Percentiles rank a stretch among this genome's conserved stretches.
Evolutionary conservation across 2,797 vertebrate genomes (phyloP).

Genomic region (Choloepus didactylus): DNA sequence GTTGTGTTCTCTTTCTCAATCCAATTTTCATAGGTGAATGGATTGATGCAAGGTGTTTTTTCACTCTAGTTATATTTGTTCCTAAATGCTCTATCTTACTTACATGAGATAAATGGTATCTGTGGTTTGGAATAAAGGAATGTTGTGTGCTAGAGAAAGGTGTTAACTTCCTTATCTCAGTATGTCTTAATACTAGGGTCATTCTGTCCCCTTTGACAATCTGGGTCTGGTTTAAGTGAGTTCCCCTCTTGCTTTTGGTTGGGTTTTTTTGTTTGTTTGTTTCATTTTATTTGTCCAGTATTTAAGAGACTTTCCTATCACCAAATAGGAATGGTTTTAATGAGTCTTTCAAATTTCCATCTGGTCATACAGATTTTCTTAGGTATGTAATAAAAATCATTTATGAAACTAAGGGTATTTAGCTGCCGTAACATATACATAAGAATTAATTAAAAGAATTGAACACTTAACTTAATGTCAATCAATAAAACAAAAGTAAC

Average conservation of each 20-base stretch:
- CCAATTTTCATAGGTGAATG: background rate
- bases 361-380: background rate
- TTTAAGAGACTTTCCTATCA: background rate
- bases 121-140: background rate
- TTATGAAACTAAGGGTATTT: background rate
- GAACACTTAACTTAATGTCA: background rate
- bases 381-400: conserved; percentile 1
- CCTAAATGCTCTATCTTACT: background rate
- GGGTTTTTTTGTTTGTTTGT: background rate
- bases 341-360: background rate
- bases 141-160: background rate
- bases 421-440: background rate
- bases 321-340: background rate
- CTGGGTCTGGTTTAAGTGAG: background rate
- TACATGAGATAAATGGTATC: background rate
- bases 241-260: background rate
- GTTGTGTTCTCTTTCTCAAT: background rate
- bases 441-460: background rate
- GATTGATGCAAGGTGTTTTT: background rate
- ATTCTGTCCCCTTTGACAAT: background rate
- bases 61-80: background rate
- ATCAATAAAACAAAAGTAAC: background rate
- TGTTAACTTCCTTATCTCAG: background rate
- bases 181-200: background rate
- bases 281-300: background rate